Percentiles rank a stretch among this genome's conserved stretches.
phyloP scores from a whole-genome alignment of 1,140 invertebrate species.

The Anagrus nilaparvatae region DNA sequence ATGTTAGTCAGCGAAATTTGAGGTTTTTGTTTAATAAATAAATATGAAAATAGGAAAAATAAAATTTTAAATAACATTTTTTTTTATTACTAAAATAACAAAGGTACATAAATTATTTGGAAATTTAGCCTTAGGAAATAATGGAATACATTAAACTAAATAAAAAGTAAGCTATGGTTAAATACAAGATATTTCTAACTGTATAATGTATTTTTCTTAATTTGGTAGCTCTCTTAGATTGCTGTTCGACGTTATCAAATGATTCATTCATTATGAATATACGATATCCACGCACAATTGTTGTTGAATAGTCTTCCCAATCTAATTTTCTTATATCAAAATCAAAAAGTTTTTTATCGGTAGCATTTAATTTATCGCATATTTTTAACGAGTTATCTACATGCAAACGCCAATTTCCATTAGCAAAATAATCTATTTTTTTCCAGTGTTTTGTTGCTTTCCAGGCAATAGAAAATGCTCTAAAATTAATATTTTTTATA shows the following conservation, averaged over 20 bases:
- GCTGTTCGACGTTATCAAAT: conserved; percentile 32
- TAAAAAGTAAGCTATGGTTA: conserved; percentile 10
- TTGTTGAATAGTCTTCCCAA: conserved; percentile 48
- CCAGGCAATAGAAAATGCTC: background rate
- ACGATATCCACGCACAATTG: conserved; percentile 47
- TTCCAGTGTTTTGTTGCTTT: background rate
- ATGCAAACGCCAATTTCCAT: conserved; percentile 43
- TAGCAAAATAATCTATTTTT: conserved; percentile 32
- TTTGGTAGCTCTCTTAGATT: conserved; percentile 12
- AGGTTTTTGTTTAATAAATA: too few relatives aligned
- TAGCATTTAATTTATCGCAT: conserved; percentile 37
- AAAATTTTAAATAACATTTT: too few relatives aligned
- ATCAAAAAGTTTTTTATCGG: conserved; percentile 50
- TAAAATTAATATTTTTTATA: background rate
- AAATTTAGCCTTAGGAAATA: too few relatives aligned
- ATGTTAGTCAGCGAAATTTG: too few relatives aligned
- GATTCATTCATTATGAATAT: conserved; percentile 41
- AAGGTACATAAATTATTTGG: too few relatives aligned
- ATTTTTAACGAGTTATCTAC: conserved; percentile 42
- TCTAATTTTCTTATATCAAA: conserved; percentile 47
- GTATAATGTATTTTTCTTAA: conserved; percentile 11
- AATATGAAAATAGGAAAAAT: too few relatives aligned
- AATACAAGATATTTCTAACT: background rate
- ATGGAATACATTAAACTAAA: too few relatives aligned
- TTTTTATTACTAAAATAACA: too few relatives aligned